Evolutionary conservation across 2,113 vertebrate species (phyloP), one percentile per base, ranked within the genome.

Genomic region (Alectura lathami): DNA sequence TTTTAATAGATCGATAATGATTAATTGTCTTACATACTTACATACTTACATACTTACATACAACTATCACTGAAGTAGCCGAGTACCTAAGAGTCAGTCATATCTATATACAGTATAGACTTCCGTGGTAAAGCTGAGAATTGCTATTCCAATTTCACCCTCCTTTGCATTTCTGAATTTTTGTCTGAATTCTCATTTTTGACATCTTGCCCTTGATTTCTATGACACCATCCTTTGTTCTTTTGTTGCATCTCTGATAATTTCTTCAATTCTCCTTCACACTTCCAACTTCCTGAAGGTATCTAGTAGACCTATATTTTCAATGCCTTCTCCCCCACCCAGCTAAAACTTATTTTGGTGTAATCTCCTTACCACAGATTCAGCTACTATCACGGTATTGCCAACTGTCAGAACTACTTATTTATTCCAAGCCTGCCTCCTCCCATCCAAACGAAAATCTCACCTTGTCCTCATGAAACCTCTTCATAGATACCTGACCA

Each of bases 371-470:
- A 70, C 72, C 89, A 77, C 54, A 81, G 59, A 95, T 70, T 84
- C 64, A 78, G 56, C 56, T 78, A 66, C 85, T 67, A 77, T 74
- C 42, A 26, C 85, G 54, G 1, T 60, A 11, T 93, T 93, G 13
- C 22, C 63, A 89, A 4, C 81, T 73, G 59, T 77, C 86, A 91
- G 45, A 66, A 88, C 53, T 36, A 32, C 12, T 93, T 91, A 80
- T 53, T 96, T 86, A 70, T 80, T 88, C 83, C 63, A 79, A 83
- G 74, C n/a, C 22, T 57, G 43, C 80, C 88, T 93, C 67, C 30
- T 83, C 17, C 57, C 90, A 38, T 92, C 83, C 85, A 74, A 57
- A 83, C n/a, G 63, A 51, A 90, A 93, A 83, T 77, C 64, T 93
- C 51, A 81, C 34, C 34, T 88, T 83, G 75, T 94, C 79, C 45